These are phyloP conservation scores for Eulimnadia texana DNA, from an alignment of 1,140 invertebrate genomes.

Conservation along the genomic window DNA sequence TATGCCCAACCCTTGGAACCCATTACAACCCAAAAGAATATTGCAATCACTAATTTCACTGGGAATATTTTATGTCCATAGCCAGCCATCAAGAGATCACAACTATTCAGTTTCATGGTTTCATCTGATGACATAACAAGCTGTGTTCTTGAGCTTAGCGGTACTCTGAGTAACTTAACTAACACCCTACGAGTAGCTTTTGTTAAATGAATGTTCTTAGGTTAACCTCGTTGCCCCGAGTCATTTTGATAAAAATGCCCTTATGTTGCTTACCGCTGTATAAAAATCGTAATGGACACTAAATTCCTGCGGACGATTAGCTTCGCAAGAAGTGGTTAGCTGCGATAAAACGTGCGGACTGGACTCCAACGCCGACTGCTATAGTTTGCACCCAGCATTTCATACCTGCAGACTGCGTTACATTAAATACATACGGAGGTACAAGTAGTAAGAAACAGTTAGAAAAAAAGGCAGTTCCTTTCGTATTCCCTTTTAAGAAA, in stretches of 20 bases:
- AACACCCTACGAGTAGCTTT: background rate
- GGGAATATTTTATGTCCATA: too few species aligned
- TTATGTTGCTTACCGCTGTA: background rate
- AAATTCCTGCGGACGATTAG: background rate
- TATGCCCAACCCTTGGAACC: too few species aligned
- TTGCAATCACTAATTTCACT: too few species aligned
- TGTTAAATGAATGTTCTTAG: background rate
- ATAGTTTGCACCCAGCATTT: background rate
- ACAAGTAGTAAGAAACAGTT: background rate
- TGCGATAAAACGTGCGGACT: background rate
- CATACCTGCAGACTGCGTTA: background rate
- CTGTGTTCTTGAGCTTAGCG: too few species aligned
- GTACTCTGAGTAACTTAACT: too few species aligned
- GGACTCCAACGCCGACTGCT: background rate
- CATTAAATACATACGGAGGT: background rate
- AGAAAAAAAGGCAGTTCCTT: background rate
- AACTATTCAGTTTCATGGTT: too few species aligned
- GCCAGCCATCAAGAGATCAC: too few species aligned
- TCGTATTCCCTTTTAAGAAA: background rate
- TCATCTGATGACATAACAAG: too few species aligned
- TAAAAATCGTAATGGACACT: background rate
- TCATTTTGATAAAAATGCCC: background rate
- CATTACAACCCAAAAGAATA: too few species aligned
- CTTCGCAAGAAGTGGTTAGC: background rate
- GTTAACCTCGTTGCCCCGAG: background rate